Evolutionary conservation across 2,113 vertebrate species (phyloP), one percentile per base, ranked within the genome.

Genomic region (Glaucidium brasilianum): DNA sequence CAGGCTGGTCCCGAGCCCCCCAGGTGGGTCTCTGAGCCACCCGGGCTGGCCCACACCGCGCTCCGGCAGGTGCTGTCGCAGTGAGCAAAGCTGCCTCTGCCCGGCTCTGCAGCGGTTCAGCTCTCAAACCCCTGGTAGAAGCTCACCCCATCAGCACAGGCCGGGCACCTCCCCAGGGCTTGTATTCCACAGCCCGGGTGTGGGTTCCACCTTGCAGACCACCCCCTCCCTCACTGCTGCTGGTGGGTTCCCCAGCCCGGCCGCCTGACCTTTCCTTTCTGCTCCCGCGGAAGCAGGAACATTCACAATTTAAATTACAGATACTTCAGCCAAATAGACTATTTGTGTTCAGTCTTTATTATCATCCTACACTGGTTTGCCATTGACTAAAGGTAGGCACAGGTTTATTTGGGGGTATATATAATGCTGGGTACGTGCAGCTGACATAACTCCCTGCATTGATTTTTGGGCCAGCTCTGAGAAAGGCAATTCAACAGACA

Each of bases 401-500:
- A 8, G 29, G 62, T 53, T 30, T 83, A 67, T 79, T 64, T 12
- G 67, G 62, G 69, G 79, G 58, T 55, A 25, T 95, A 55, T 50
- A 59, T 82, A 91, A 76, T 0, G 7, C 39, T 21, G 23, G 50
- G 41, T 41, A 30, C 39, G 7, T 14, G 62, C 71, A 72, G 93
- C 58, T 83, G 79, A 49, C 89, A 10, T 29, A 68, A 60, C 84
- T 92, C 94, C 35, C 5, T 27, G 49, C 85, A 91, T 94, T 62
- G 92, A 94, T 95, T 94, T 97, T 84, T 90, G 59, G 76, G 68
- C 79, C 83, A 69, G 76, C 63, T n/a, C 88, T 56, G 78, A 62
- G 83, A 83, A 90, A 95, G 58, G 68, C 94, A 93, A 86, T 95
- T 88, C 94, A 73, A 73, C 32, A 92, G 85, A 58, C 94, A 94